These are phyloP conservation scores for Nanorana parkeri DNA, from an alignment of 2,113 vertebrate species.

Conservation along the genomic window DNA sequence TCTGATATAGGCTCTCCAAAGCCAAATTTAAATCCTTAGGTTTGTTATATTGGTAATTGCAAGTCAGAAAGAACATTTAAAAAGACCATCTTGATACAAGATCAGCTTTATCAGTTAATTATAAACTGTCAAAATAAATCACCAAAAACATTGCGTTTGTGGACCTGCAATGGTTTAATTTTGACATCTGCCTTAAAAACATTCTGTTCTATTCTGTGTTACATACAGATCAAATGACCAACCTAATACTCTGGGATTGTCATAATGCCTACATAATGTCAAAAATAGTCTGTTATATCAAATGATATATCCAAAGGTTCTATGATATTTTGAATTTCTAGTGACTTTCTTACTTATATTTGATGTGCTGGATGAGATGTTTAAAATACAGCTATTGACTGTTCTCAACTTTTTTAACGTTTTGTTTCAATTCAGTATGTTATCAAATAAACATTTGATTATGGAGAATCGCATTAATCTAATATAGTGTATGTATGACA, in stretches of 20 bases:
- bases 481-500: constrained; percentile 33
- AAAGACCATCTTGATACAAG: neutral
- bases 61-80: neutral
- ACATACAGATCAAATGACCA: constrained; percentile 71
- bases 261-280: constrained; percentile 64
- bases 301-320: constrained; percentile 67
- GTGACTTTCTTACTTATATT: constrained; percentile 68
- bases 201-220: constrained; percentile 67
- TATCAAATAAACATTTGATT: constrained; percentile 61
- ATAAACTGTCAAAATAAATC: constrained; percentile 1
- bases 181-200: constrained; percentile 73
- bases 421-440: constrained; percentile 67
- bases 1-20: no score
- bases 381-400: constrained; percentile 66
- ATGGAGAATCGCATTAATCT: constrained; percentile 49
- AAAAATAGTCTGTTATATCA: constrained; percentile 63
- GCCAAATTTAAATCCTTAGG: no score
- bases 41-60: neutral
- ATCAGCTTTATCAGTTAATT: neutral
- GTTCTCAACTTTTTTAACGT: constrained; percentile 67
- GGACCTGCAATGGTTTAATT: constrained; percentile 60
- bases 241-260: constrained; percentile 75
- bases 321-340: constrained; percentile 69
- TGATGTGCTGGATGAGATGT: constrained; percentile 49
- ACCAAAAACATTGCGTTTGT: constrained; percentile 54